Evolutionary conservation across 1,140 invertebrate species (phyloP).

Genomic region (Drosophila nannoptera): DNA sequence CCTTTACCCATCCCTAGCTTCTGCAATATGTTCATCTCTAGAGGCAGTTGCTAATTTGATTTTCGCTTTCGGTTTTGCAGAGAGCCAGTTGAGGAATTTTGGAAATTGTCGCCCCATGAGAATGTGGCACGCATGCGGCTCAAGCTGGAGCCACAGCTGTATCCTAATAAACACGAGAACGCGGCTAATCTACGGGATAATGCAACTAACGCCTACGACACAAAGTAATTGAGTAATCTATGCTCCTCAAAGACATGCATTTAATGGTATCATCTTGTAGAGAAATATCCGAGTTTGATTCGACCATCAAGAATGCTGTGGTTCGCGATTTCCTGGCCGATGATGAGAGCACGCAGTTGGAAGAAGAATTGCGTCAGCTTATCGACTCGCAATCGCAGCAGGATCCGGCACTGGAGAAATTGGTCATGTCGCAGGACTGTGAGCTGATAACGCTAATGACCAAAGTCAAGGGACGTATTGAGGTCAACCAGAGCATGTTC

Average conservation of each 20-base stretch:
- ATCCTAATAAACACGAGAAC: constrained; percentile 81
- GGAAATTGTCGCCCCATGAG: constrained; percentile 84
- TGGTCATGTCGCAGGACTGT: constrained; percentile 83
- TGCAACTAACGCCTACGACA: constrained; percentile 72
- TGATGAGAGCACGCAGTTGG: constrained; percentile 71
- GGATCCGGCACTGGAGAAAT: constrained; percentile 80
- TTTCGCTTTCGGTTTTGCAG: constrained; percentile 52
- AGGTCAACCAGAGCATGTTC: constrained; percentile 83
- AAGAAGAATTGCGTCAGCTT: constrained; percentile 69
- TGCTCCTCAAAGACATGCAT: not conserved
- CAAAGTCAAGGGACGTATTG: constrained; percentile 83
- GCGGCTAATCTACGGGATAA: constrained; percentile 84
- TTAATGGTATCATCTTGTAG: constrained; percentile 9
- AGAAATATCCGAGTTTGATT: constrained; percentile 76
- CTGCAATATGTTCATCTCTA: not conserved
- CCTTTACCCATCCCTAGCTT: too few species aligned
- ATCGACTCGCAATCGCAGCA: constrained; percentile 74
- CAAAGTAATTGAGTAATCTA: constrained; percentile 54
- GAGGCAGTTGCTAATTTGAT: not conserved
- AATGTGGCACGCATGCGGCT: constrained; percentile 84
- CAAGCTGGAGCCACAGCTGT: constrained; percentile 82
- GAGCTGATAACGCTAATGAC: constrained; percentile 84
- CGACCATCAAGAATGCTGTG: constrained; percentile 75
- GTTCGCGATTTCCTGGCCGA: constrained; percentile 74
- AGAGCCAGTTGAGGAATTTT: constrained; percentile 73